Evolutionary conservation across 2,797 vertebrate species (phyloP).

Genomic region (Basileuterus tristriatus): DNA sequence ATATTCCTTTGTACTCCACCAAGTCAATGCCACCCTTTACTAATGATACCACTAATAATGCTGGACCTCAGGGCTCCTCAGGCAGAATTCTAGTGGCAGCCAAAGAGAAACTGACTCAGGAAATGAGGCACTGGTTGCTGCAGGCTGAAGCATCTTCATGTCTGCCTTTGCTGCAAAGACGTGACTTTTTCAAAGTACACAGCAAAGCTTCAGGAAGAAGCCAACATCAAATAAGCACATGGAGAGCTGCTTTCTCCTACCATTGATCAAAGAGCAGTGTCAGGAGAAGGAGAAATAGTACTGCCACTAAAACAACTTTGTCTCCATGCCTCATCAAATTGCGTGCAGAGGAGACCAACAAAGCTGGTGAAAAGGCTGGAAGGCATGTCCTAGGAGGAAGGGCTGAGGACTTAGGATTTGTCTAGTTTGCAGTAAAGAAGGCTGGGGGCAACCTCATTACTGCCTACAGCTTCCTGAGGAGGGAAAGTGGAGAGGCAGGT

Average conservation of each 20-base stretch:
- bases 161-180: not conserved
- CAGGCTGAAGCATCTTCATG: not conserved
- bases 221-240: not conserved
- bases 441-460: not conserved
- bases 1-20: not conserved
- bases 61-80: not conserved
- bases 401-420: not conserved
- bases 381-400: not conserved
- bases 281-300: not conserved
- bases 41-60: not conserved
- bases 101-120: not conserved
- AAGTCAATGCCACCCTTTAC: not conserved
- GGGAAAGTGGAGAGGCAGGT: not conserved
- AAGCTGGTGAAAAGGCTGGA: not conserved
- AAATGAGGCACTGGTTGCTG: not conserved
- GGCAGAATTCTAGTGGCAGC: not conserved
- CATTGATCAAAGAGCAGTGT: not conserved
- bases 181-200: not conserved
- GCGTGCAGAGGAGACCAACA: not conserved
- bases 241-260: not conserved
- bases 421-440: not conserved
- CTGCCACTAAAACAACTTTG: not conserved
- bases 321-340: not conserved
- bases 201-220: not conserved
- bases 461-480: not conserved